These are phyloP conservation scores for Drosophila mojavensis DNA, from an alignment of 1,140 invertebrate genomes.

Conservation along the genomic window DNA sequence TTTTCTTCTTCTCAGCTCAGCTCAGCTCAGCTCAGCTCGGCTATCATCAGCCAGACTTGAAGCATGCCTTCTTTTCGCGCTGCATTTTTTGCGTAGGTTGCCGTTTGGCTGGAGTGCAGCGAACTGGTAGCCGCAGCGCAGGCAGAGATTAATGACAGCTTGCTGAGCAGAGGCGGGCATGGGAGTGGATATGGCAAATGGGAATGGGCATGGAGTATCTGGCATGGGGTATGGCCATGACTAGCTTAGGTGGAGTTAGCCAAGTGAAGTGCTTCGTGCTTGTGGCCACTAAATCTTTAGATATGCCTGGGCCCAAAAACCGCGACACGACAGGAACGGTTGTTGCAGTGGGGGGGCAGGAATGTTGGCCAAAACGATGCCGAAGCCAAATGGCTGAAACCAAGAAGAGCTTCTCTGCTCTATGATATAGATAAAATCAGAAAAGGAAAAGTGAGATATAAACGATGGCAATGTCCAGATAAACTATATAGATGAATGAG, in stretches of 20 bases:
- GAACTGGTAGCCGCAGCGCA: slow-evolving; percentile 65
- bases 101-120: slow-evolving; percentile 59
- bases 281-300: slow-evolving; percentile 69
- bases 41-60: neutral
- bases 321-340: neutral
- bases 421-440: neutral
- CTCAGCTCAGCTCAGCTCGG: too few species aligned
- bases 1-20: too few species aligned
- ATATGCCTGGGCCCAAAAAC: slow-evolving; percentile 6
- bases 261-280: slow-evolving; percentile 55
- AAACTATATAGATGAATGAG: too few species aligned
- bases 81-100: slow-evolving; percentile 79
- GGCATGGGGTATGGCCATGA: slow-evolving; percentile 1
- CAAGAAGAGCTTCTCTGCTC: neutral
- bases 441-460: neutral
- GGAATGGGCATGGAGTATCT: neutral
- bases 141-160: slow-evolving; percentile 66
- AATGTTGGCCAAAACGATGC: too few species aligned
- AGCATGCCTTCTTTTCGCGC: slow-evolving; percentile 74
- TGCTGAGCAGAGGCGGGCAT: neutral
- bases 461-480: neutral
- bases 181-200: neutral
- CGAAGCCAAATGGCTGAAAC: neutral
- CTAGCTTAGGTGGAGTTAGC: slow-evolving; percentile 32
- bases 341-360: neutral